Evolutionary conservation across 2,797 vertebrate species (phyloP), one percentile per base, ranked within the genome.

Genomic region (Loris lydekkerianus): DNA sequence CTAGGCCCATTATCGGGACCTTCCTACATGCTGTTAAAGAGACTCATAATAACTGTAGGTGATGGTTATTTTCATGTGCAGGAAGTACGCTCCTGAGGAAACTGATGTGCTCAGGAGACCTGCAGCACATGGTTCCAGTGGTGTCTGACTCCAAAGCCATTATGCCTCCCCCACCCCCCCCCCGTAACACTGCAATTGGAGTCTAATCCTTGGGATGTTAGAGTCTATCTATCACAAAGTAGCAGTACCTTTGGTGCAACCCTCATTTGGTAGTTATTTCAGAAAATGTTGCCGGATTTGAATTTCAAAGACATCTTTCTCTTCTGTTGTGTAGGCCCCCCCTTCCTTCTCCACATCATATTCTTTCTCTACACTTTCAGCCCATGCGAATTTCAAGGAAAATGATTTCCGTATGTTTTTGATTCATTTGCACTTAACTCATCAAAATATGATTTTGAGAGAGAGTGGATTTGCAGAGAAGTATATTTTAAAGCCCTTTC

Each of bases 361-460:
- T 87, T 80, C 60, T 49, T 40, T 84, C 53, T 81, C 63, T 78
- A 58, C 63, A 85, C 49, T 77, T 94, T 53, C n/a, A 93, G 86
- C 34, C 70, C 91, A 78, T 27, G n/a, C 67, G 86, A 90, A 75
- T 95, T 96, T 96, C 67, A 93, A 96, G 72, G 58, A 96, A 91
- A 97, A 97, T 80, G 61, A 96, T 90, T 92, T 76, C 86, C 86
- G 0, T 96, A 93, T 97, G 97, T 92, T 97, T 95, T 94, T 95
- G 0, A 94, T 96, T 97, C 96, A 96, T 97, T 97, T 97, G 89
- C 87, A 93, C 97, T 97, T 97, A 97, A 96, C 93, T 96, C 96
- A 94, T 96, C 96, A 95, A 96, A 97, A 95, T 96, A 96, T 86
- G 87, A 90, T 96, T 97, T 86, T 75, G 77, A 95, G 73, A 91